Evolutionary conservation across 2,797 vertebrate genomes (phyloP), one percentile per base, ranked within the genome.

Genomic region (Gymnodraco acuticeps): DNA sequence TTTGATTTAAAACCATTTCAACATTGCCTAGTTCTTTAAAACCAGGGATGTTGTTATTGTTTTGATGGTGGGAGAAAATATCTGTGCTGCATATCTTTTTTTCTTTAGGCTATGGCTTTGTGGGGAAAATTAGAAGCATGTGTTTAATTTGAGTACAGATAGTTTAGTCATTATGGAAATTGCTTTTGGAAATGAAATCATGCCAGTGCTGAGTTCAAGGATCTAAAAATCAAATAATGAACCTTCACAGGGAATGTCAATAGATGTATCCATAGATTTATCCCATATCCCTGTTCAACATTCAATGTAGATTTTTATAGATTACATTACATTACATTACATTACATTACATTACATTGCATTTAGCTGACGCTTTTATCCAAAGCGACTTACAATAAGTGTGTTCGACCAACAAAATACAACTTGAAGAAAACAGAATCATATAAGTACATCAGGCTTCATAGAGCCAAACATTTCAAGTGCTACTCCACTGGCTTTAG

Each of bases 291-390:
- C 17, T 74, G 20, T 20, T 73, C 17, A 27, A 16, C 42, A 53
- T 20, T 56, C 15, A 31, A 23, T 58, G 8, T 33, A 33, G 58
- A 59, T 80, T 62, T 38, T 61, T 41, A 70, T 47, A 52, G n/a
- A n/a, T n/a, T n/a, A n/a, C n/a, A n/a, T n/a, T n/a, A n/a, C n/a
- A n/a, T n/a, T n/a, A n/a, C n/a, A n/a, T n/a, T n/a, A n/a, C n/a
- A n/a, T n/a, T n/a, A n/a, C n/a, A n/a, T n/a, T n/a, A n/a, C n/a
- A n/a, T n/a, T n/a, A n/a, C n/a, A n/a, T n/a, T n/a, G n/a, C n/a
- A n/a, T n/a, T n/a, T n/a, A n/a, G n/a, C n/a, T n/a, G n/a, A n/a
- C n/a, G n/a, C n/a, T n/a, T n/a, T n/a, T n/a, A n/a, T n/a, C n/a
- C n/a, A n/a, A n/a, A n/a, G n/a, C n/a, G n/a, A n/a, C n/a, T n/a